Conservation (phyloP, 2,888 invertebrate genomes). For the Liodrosophila aerea region DNA sequence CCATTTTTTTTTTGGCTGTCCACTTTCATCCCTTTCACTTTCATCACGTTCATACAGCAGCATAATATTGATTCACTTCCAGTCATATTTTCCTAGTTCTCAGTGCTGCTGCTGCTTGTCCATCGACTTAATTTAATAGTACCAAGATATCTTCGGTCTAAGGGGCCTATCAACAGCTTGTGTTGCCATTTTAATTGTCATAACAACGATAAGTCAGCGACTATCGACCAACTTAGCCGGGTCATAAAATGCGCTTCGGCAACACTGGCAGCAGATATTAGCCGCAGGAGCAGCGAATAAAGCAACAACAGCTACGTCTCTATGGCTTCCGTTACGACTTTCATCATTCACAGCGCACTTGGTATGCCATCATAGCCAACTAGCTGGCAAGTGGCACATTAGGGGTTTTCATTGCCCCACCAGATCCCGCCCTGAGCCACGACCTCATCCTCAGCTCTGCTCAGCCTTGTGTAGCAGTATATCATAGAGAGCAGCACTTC, state of each 20-base stretch:
- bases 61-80: too few species aligned
- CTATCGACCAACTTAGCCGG: conserved; percentile 59
- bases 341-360: conserved; percentile 44
- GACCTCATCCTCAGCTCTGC: conserved; percentile 4
- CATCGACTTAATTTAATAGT: conserved; percentile 27
- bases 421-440: not conserved
- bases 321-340: conserved; percentile 64
- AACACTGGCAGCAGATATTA: conserved; percentile 8
- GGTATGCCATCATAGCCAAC: conserved; percentile 48
- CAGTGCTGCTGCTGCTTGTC: not conserved
- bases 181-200: conserved; percentile 67
- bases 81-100: not conserved
- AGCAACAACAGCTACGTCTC: conserved; percentile 40
- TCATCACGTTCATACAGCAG: too few species aligned
- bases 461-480: not conserved
- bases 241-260: conserved; percentile 64
- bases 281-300: not conserved
- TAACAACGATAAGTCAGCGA: conserved; percentile 57
- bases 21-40: too few species aligned
- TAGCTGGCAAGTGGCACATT: conserved; percentile 50
- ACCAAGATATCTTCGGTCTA: conserved; percentile 37
- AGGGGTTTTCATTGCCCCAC: conserved; percentile 46
- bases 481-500: conserved; percentile 54
- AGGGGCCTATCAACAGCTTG: conserved; percentile 66
- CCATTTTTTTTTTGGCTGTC: too few species aligned